Base-by-base conservation (phyloP, 2,113 vertebrate genomes). In the Ivindomyrus marchei region DNA sequence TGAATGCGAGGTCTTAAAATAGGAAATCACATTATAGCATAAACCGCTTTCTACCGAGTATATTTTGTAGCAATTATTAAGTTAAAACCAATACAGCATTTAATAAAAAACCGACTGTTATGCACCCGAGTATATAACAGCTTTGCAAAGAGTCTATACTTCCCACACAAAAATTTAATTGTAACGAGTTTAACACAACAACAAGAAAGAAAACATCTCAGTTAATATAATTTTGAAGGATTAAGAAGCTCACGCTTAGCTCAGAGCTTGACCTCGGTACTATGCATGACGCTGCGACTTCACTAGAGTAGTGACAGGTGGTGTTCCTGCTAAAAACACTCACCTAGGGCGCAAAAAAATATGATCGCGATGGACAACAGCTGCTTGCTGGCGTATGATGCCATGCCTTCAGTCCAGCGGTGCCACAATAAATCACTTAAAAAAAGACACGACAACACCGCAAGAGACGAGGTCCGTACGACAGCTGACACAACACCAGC, bases 271-370 rank as follows among this genome's bases (percentile, higher is more conserved):
- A 53, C 70, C 70, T 52, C 45, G 80, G 66, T 2, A 36, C 31
- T 80, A 19, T 77, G 66, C 56, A 80, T 89, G 88, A 89, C 88
- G 66, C 49, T 49, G 70, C 88, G 49, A 15, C 77, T 85, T 36
- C 74, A 84, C 31, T 8, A 4, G 39, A 85, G 80, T 46, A 52
- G 42, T 45, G 85, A 46, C 85, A 83, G 50, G 27, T 80, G 66
- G 85, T 90, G 15, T 74, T 50, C 53, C 39, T 36, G 87, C 19
- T 15, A 27, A 58, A 31, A 45, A 52, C 27, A 94, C 95, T 95
- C 90, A 96, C 96, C 96, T 10, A 94, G 62, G 58, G 93, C 31
- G 3, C 91, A 88, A 2, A 91, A 88, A 84, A 91, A 94, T 89
- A 89, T 90, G 86, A 93, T 13, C 17, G 94, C 86, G 42, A 90